Evolutionary conservation across 2,888 invertebrate species (phyloP).

Genomic region (Sinopyrophorus schimmeli): DNA sequence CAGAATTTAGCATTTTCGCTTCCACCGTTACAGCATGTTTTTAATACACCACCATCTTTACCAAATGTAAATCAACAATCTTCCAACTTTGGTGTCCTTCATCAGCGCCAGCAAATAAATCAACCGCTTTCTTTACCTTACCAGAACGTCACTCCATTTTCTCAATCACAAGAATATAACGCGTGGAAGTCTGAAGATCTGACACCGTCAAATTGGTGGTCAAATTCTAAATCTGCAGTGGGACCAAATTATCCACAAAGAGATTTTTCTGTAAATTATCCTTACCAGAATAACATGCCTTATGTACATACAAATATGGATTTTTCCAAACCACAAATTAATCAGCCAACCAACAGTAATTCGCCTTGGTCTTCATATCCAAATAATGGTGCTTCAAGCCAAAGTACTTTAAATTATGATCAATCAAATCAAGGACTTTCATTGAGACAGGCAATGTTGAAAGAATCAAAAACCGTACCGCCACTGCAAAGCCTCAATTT

Average conservation of each 20-base stretch:
- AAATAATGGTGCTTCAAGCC: conserved; percentile 14
- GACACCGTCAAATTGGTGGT: conserved; percentile 38
- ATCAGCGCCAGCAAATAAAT: conserved; percentile 19
- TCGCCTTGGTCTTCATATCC: conserved; percentile 40
- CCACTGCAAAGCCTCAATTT: conserved; percentile 21
- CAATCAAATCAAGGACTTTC: conserved; percentile 42
- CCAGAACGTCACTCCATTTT: conserved; percentile 19
- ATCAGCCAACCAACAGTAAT: conserved; percentile 33
- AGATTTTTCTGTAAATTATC: conserved; percentile 30
- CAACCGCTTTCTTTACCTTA: conserved; percentile 17
- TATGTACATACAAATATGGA: conserved; percentile 29
- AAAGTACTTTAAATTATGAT: conserved; percentile 24
- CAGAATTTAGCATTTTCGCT: conserved; percentile 30
- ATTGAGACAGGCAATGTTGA: conserved; percentile 53
- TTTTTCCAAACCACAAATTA: conserved; percentile 27
- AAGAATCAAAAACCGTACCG: conserved; percentile 46
- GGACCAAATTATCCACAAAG: conserved; percentile 24
- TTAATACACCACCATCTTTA: conserved; percentile 16
- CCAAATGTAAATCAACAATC: conserved; percentile 10
- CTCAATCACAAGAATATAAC: conserved; percentile 25
- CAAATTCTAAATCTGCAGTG: conserved; percentile 28
- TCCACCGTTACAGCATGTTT: conserved; percentile 22
- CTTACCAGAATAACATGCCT: conserved; percentile 25
- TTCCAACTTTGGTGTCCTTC: conserved; percentile 8
- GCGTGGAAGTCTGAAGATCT: conserved; percentile 36